Conservation (phyloP, 2,888 invertebrate genomes). For the Beris morrisii region DNA sequence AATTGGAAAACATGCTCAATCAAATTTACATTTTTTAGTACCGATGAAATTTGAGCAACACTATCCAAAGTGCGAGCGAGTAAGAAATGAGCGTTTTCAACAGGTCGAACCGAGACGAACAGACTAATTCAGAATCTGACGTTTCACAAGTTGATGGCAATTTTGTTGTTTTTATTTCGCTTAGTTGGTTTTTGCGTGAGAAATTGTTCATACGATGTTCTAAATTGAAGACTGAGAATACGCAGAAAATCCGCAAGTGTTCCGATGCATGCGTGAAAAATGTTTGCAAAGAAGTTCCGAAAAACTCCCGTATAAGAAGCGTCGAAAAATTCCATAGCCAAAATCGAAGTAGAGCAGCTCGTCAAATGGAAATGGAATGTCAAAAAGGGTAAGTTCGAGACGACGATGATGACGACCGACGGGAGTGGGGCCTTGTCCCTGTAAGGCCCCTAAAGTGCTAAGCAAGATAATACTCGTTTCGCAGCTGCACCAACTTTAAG, state of each 20-base stretch:
- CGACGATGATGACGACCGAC: too few relatives aligned
- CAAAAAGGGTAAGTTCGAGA: constrained; percentile 27
- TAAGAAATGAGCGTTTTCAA: too few relatives aligned
- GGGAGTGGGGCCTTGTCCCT: too few relatives aligned
- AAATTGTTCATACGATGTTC: constrained; percentile 14
- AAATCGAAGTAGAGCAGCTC: constrained; percentile 6
- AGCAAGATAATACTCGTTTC: too few relatives aligned
- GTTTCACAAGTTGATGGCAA: constrained; percentile 30
- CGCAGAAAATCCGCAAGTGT: constrained; percentile 12
- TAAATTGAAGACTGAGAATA: neutral
- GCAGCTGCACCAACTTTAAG: too few relatives aligned
- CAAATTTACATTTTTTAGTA: too few relatives aligned
- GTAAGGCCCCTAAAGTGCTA: too few relatives aligned
- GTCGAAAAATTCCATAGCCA: constrained; percentile 1
- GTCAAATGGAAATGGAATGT: constrained; percentile 19
- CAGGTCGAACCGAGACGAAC: too few relatives aligned
- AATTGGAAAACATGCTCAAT: too few relatives aligned
- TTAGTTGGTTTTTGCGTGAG: constrained; percentile 22
- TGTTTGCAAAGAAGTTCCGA: neutral
- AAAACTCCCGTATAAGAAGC: neutral
- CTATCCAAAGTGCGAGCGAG: too few relatives aligned
- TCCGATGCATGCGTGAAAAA: neutral
- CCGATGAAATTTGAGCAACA: too few relatives aligned
- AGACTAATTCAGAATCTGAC: constrained; percentile 6
- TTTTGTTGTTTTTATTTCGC: constrained; percentile 30